A percentile compares a stretch with the other conserved stretches of the same genome.
Evolutionary conservation across 2,888 invertebrate genomes (phyloP).

Genomic region (Cryptocephalus moraei): DNA sequence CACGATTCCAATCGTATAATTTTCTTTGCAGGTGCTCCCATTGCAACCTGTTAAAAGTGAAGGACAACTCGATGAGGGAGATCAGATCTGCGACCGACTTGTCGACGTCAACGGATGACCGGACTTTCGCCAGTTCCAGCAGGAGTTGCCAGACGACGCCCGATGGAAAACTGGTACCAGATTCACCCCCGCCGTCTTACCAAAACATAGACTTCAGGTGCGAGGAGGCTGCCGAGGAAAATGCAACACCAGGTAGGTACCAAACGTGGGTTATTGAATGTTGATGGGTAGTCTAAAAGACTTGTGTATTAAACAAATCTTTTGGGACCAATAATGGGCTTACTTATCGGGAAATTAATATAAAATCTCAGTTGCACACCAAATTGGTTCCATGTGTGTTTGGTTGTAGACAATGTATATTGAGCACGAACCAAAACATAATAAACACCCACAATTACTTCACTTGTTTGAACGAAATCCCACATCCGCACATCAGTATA

Average conservation of each 20-base stretch:
- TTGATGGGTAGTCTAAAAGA: too few relatives aligned
- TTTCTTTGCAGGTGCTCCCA: slow-evolving; percentile 5
- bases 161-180: slow-evolving; percentile 10
- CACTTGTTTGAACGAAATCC: too few relatives aligned
- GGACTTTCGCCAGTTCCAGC: slow-evolving; percentile 11
- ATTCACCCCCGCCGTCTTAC: slow-evolving; percentile 24
- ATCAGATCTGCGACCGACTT: neutral
- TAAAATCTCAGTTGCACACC: too few relatives aligned
- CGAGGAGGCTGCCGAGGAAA: neutral
- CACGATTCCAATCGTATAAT: neutral
- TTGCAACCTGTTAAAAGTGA: slow-evolving; percentile 2
- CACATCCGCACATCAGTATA: too few relatives aligned
- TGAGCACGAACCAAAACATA: too few relatives aligned
- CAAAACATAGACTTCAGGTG: slow-evolving; percentile 2
- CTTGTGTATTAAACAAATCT: too few relatives aligned
- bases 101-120: neutral
- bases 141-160: slow-evolving; percentile 14
- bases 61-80: neutral
- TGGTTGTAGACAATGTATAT: too few relatives aligned
- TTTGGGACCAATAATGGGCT: too few relatives aligned
- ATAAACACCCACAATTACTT: too few relatives aligned
- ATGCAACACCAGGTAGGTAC: slow-evolving; percentile 1
- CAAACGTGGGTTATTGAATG: too few relatives aligned
- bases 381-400: too few relatives aligned
- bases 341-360: too few relatives aligned